Evolutionary conservation across 30 jellyfish, hydroid and myxozoan species (phyloP).

Genomic region (Pseudorhiza aurosa): DNA sequence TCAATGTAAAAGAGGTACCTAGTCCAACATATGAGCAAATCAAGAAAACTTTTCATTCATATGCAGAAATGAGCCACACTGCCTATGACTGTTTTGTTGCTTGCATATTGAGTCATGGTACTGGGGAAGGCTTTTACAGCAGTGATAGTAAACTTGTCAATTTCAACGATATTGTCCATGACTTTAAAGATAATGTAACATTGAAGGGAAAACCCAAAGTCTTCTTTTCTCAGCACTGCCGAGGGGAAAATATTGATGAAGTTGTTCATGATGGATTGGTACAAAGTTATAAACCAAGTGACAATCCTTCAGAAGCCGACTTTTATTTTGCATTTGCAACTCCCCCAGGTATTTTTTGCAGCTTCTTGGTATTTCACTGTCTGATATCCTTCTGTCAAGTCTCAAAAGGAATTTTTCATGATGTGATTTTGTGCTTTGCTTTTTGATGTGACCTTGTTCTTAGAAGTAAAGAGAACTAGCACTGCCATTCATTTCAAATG

Average conservation of each 20-base stretch:
- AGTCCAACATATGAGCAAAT: not conserved
- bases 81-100: conserved; percentile 40
- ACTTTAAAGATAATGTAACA: conserved; percentile 7
- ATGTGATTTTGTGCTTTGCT: too few relatives aligned
- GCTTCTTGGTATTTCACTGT: too few relatives aligned
- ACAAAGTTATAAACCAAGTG: not conserved
- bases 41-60: not conserved
- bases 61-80: conserved; percentile 31
- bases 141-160: conserved; percentile 14
- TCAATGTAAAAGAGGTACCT: not conserved
- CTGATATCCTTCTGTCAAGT: too few relatives aligned
- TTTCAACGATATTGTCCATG: conserved; percentile 9
- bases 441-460: too few relatives aligned
- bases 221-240: conserved; percentile 39
- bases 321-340: conserved; percentile 15
- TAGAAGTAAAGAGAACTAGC: too few relatives aligned
- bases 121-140: conserved; percentile 24
- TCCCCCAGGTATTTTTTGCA: conserved; percentile 15
- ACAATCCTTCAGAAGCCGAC: conserved; percentile 27
- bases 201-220: conserved; percentile 47
- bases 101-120: conserved; percentile 29
- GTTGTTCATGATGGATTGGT: not conserved
- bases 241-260: conserved; percentile 39
- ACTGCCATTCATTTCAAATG: too few relatives aligned
- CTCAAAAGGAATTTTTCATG: too few relatives aligned